Percentiles rank a stretch among this genome's conserved stretches.
Evolutionary conservation across 2,888 invertebrate genomes (phyloP).

Genomic region (Tetanocera ferruginea): DNA sequence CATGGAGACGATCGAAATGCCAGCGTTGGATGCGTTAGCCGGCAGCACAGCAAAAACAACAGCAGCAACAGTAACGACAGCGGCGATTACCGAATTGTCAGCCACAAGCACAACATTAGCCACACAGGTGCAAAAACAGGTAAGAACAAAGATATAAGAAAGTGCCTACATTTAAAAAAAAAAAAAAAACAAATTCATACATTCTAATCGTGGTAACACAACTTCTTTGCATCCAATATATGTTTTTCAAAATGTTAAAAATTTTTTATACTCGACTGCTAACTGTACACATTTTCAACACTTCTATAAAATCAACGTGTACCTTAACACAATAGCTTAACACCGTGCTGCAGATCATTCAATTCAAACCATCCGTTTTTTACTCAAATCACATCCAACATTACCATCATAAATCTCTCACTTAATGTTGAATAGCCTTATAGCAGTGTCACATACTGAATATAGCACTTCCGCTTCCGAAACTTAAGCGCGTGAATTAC

Average conservation of each 20-base stretch:
- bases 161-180: neutral
- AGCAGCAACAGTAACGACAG: slow-evolving; percentile 34
- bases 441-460: neutral
- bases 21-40: slow-evolving; percentile 47
- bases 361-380: neutral
- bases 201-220: neutral
- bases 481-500: neutral
- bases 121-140: slow-evolving; percentile 49
- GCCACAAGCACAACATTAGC: slow-evolving; percentile 9
- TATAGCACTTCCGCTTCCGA: neutral
- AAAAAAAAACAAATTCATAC: neutral
- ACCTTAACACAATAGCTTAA: too few species aligned
- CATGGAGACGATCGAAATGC: slow-evolving; percentile 56
- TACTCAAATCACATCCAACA: neutral
- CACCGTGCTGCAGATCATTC: neutral
- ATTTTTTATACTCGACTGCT: neutral
- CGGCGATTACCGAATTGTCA: slow-evolving; percentile 1
- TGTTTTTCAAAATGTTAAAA: neutral
- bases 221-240: neutral
- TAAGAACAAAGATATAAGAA: slow-evolving; percentile 15
- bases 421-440: neutral
- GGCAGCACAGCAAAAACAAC: slow-evolving; percentile 40
- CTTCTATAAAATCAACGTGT: neutral
- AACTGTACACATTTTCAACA: neutral
- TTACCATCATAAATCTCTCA: neutral